Evolutionary conservation across 2,888 invertebrate species (phyloP).

Genomic region (Aquatica leii): DNA sequence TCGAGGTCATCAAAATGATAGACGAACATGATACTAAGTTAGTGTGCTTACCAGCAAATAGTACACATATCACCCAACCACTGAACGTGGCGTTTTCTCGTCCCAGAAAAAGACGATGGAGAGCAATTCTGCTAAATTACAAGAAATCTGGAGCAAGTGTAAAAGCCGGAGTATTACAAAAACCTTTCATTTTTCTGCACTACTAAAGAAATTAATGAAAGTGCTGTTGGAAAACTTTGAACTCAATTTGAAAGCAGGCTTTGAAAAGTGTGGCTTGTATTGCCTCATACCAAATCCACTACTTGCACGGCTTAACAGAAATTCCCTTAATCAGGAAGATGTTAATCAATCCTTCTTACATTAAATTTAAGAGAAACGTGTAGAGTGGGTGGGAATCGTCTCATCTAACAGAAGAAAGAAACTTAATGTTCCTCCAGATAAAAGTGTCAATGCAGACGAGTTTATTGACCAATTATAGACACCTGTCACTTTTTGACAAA

Average conservation of each 20-base stretch:
- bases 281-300: not conserved
- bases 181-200: not conserved
- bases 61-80: too few species aligned
- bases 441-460: too few species aligned
- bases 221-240: not conserved
- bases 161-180: not conserved
- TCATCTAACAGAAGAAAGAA: not conserved
- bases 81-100: too few species aligned
- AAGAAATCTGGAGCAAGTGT: not conserved
- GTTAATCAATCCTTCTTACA: constrained; percentile 5
- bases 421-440: not conserved
- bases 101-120: too few species aligned
- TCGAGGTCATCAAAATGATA: too few species aligned
- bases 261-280: too few species aligned
- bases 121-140: not conserved
- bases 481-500: not conserved
- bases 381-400: too few species aligned
- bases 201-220: not conserved
- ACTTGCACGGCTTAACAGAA: not conserved
- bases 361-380: not conserved
- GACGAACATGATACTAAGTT: too few species aligned
- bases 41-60: too few species aligned
- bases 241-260: too few species aligned
- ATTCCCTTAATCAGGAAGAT: constrained; percentile 1
- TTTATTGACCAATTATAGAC: too few species aligned